Conservation (phyloP, 1,140 invertebrate species). For the Tigriopus japonicus region DNA sequence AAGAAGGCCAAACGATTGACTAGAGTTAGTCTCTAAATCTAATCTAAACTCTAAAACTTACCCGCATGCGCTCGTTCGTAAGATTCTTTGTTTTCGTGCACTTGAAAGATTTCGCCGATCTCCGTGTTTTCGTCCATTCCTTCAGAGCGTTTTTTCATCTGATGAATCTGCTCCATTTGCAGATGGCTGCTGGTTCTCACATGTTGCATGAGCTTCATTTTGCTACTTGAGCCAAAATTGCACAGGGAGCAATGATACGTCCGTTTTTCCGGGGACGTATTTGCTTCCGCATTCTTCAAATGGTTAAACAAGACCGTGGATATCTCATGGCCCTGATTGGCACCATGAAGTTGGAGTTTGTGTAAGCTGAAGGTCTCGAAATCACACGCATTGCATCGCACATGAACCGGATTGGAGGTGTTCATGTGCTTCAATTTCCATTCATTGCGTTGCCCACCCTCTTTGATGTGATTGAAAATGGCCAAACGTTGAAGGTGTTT, state of each 20-base stretch:
- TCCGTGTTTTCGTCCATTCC: constrained; percentile 25
- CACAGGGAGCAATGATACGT: constrained; percentile 71
- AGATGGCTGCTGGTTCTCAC: constrained; percentile 66
- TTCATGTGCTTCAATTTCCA: constrained; percentile 80
- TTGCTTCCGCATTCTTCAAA: constrained; percentile 31
- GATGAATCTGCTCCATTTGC: constrained; percentile 78
- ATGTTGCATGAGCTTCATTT: constrained; percentile 70
- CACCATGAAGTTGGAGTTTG: constrained; percentile 77
- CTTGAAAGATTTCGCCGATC: constrained; percentile 23
- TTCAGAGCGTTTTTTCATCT: constrained; percentile 50
- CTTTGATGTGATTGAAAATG: constrained; percentile 91
- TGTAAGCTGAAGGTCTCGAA: constrained; percentile 92
- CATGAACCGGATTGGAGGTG: constrained; percentile 60
- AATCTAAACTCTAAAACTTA: too few species aligned
- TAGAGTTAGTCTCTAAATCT: too few species aligned
- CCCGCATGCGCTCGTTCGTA: too few species aligned
- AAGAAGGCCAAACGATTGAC: too few species aligned
- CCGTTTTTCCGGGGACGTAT: constrained; percentile 28
- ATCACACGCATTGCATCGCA: constrained; percentile 87
- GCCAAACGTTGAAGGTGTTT: constrained; percentile 94
- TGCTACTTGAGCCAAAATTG: constrained; percentile 54
- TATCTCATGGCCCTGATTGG: constrained; percentile 48
- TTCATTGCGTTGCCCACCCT: constrained; percentile 77
- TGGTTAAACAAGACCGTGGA: constrained; percentile 58
- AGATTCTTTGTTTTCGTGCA: constrained; percentile 18